Conservation (phyloP, 2,888 invertebrate genomes). For the Scotopteryx bipunctaria region DNA sequence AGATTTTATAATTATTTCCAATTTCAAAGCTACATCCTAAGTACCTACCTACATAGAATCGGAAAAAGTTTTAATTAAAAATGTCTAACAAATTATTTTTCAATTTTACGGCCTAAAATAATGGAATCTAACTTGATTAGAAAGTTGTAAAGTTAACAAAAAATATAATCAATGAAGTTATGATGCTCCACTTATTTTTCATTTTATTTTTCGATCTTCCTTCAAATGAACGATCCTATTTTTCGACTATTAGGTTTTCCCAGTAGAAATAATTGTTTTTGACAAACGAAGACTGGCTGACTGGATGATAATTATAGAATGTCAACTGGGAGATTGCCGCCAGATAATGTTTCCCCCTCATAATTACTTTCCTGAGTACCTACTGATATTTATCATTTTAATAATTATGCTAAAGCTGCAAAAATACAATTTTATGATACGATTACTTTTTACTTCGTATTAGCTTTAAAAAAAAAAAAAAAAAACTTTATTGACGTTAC, state of each 20-base stretch:
- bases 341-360: constrained; percentile 28
- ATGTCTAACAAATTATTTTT: constrained; percentile 14
- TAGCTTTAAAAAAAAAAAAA: too few relatives aligned
- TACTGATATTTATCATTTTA: constrained; percentile 3
- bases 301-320: constrained; percentile 36
- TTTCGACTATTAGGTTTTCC: constrained; percentile 1
- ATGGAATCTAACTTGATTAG: constrained; percentile 9
- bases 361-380: constrained; percentile 25
- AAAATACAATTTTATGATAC: background rate
- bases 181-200: background rate
- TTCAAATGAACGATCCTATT: constrained; percentile 7
- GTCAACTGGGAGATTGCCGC: constrained; percentile 34
- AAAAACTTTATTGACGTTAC: too few relatives aligned
- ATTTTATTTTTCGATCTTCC: background rate
- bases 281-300: constrained; percentile 23
- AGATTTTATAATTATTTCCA: constrained; percentile 3
- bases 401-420: constrained; percentile 1
- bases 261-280: constrained; percentile 19
- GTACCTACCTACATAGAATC: constrained; percentile 4
- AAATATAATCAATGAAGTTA: background rate
- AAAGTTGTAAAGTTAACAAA: constrained; percentile 1
- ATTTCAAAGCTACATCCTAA: background rate
- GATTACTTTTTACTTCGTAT: too few relatives aligned
- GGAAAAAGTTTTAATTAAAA: constrained; percentile 21
- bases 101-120: constrained; percentile 10